phyloP scores from a whole-genome alignment of 2,113 vertebrate species.

The Theropithecus gelada region DNA sequence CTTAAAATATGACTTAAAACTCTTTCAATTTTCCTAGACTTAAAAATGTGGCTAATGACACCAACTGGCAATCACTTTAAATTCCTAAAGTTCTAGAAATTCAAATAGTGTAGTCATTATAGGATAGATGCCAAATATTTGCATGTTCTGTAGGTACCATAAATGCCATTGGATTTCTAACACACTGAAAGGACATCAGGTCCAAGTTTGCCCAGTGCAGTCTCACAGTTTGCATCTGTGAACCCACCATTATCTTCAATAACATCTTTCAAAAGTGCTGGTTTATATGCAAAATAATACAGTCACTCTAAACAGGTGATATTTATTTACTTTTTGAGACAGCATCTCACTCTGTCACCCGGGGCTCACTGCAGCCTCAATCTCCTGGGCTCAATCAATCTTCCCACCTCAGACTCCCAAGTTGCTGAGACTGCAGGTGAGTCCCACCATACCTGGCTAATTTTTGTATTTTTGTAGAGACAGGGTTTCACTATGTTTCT shows the following conservation, averaged over 20 bases:
- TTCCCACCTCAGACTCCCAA: no score
- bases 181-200: background rate
- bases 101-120: background rate
- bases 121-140: background rate
- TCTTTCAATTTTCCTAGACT: background rate
- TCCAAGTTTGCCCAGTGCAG: background rate
- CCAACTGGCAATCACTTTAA: background rate
- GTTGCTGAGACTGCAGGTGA: no score
- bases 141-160: background rate
- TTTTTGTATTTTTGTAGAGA: no score
- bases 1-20: background rate
- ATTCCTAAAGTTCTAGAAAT: background rate
- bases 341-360: no score
- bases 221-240: background rate
- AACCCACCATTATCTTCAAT: background rate
- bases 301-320: background rate
- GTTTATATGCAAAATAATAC: background rate
- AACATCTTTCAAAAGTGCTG: background rate
- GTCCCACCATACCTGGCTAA: no score
- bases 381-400: no score
- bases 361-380: no score
- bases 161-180: slow-evolving; percentile 6
- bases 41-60: background rate
- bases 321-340: background rate
- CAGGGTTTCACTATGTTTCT: no score